Evolutionary conservation across 1,140 invertebrate species (phyloP), one percentile per base, ranked within the genome.

Genomic region (Piezodorus guildinii): DNA sequence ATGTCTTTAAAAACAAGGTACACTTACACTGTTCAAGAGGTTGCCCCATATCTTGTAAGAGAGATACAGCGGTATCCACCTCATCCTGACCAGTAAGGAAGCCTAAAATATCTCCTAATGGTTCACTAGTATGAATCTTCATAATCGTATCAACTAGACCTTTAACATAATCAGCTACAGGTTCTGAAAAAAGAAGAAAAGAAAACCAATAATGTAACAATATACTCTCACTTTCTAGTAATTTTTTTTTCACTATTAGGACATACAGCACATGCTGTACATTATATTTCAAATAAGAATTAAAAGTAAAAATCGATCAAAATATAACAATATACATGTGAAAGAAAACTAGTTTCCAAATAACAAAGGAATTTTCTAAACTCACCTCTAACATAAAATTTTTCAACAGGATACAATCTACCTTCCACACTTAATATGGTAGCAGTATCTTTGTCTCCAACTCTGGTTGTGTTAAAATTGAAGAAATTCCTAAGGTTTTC

Each of bases 71-170:
- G 64, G 82, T 74, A 63, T 90, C 83, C 1, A 96, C 90, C 77
- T 96, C 92, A 70, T 97, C 94, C 81, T 87, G 87, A 49, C 95
- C 95, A 14, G 96, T 98, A 0, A 99, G 77, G 76, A 99, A 99
- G 0, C 88, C 88, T 8, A 99, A 74, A 64, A 99, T 83, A 76
- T 98, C 94, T 0, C 94, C 94, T 6, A 80, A 76, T 14, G 82
- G 79, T 72, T 96, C 87, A 61, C 77, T 83, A 63, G 84, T 77
- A 70, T 99, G 93, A 68, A 99, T 91, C 73, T 95, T 94, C 62
- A 96, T 78, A 0, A 86, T 84, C 0, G 90, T 91, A 9, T 96
- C 88, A 0, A 96, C 86, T 16, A 88, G 84, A 4, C 84, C 85
- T 70, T 88, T 86, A 0, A 98, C 81, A 74, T 98, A 98, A 78